These are phyloP conservation scores for Ceratosolen fusciceps DNA, from an alignment of 1,140 invertebrate species.

Conservation along the genomic window DNA sequence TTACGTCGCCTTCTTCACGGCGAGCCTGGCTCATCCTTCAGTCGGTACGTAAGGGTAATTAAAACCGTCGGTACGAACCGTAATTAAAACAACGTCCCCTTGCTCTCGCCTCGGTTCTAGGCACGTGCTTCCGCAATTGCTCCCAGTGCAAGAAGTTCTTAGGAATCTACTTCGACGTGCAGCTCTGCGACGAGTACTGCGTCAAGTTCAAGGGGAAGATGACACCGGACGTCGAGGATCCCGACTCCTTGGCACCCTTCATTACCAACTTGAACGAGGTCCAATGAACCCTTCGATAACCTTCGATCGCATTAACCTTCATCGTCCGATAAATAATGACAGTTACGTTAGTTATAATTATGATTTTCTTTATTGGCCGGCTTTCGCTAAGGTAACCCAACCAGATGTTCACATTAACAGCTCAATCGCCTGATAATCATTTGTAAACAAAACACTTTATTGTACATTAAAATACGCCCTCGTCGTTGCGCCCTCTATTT, in stretches of 20 bases:
- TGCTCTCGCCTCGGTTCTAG: slow-evolving; percentile 59
- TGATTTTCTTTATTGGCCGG: too few relatives aligned
- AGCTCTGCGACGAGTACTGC: slow-evolving; percentile 85
- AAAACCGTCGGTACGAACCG: background rate
- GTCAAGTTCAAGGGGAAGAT: slow-evolving; percentile 85
- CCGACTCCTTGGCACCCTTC: slow-evolving; percentile 84
- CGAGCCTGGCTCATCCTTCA: slow-evolving; percentile 33
- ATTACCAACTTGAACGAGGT: slow-evolving; percentile 76
- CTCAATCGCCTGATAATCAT: too few relatives aligned
- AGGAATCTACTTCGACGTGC: slow-evolving; percentile 86
- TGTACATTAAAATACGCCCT: too few relatives aligned
- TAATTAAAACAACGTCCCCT: background rate
- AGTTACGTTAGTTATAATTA: too few relatives aligned
- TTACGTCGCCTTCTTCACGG: slow-evolving; percentile 13
- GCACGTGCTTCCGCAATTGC: slow-evolving; percentile 86
- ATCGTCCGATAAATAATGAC: too few relatives aligned
- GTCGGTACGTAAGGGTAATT: slow-evolving; percentile 29
- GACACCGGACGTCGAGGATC: slow-evolving; percentile 87
- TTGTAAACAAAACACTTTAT: too few relatives aligned
- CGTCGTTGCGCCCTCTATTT: too few relatives aligned
- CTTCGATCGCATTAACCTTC: too few relatives aligned
- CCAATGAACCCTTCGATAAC: too few relatives aligned
- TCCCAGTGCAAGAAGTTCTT: slow-evolving; percentile 90
- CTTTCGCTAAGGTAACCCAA: too few relatives aligned
- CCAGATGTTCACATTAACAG: too few relatives aligned